Base-by-base conservation (phyloP, 2,113 vertebrate species). In the Zapornia atra region DNA sequence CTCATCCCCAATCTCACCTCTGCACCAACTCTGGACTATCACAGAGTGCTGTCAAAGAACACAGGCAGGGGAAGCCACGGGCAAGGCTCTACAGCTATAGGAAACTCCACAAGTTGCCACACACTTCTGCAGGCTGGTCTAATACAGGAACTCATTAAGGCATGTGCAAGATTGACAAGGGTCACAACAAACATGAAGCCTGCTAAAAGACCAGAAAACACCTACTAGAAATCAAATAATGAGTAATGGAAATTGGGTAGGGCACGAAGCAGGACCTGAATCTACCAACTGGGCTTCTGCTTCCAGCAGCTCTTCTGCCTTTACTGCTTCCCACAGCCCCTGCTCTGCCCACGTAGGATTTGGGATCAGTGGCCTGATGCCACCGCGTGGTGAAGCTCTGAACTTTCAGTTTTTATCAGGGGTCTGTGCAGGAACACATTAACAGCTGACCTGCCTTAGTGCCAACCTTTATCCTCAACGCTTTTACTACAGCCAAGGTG, bases 351-450 rank as follows among this genome's bases (percentile, higher is more conserved):
- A n/a, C 0, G 2, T 0, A 5, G 40, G 53, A 61, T 59, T 69
- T 19, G 54, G 69, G 65, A 26, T 65, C 9, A 29, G 65, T 22
- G 59, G 40, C 53, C 46, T 94, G 94, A 91, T 82, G 95, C 96
- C 97, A 96, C 88, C 96, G 25, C 60, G 96, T 94, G 97, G 96
- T 64, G 15, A 93, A 79, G 11, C 4, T 57, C 42, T 34, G 57
- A 20, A 95, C 60, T 38, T 76, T 2, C 64, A 42, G 26, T 29
- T 24, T 26, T 78, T 48, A 53, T 15, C 31, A 40, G 48, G 10
- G 15, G 11, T 38, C 42, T 5, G 42, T 11, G 24, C 19, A 56
- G 42, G 15, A 64, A 60, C 1, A 26, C 68, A 72, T 22, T 26
- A 36, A 44, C 46, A 77, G 72, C 64, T 54, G 59, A 66, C 38